These are phyloP conservation scores for Rhinella marina DNA, from an alignment of 2,797 vertebrate species.

Conservation along the genomic window DNA sequence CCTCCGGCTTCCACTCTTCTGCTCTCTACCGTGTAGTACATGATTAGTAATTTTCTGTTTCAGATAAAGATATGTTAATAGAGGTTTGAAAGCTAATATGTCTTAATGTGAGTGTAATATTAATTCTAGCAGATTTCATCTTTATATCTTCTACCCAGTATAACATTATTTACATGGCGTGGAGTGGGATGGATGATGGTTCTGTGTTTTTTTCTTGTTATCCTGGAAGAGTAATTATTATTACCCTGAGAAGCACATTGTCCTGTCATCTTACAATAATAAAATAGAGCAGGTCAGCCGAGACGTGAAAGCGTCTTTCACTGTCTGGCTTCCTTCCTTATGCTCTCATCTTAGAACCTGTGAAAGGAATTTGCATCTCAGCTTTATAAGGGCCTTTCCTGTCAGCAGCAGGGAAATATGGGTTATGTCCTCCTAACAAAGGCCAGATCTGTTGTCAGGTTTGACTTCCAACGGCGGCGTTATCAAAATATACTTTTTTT, in stretches of 20 bases:
- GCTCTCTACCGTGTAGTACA: background rate
- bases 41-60: background rate
- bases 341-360: constrained; percentile 61
- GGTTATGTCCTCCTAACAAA: constrained; percentile 82
- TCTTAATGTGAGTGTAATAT: background rate
- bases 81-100: background rate
- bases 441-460: constrained; percentile 74
- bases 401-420: constrained; percentile 76
- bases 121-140: no score
- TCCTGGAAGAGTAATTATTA: constrained; percentile 43
- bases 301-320: constrained; percentile 45
- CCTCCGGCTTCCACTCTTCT: background rate
- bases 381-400: constrained; percentile 73
- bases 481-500: constrained; percentile 51
- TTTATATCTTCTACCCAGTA: background rate
- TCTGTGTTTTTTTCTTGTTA: constrained; percentile 6
- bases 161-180: background rate
- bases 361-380: constrained; percentile 69
- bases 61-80: background rate
- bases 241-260: constrained; percentile 52
- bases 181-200: background rate
- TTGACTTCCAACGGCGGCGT: constrained; percentile 68
- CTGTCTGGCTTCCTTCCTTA: constrained; percentile 59
- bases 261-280: constrained; percentile 40
- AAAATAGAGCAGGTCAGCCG: constrained; percentile 53